phyloP scores from a whole-genome alignment of 2,888 invertebrate species.

The Epistrophella euchroma region DNA sequence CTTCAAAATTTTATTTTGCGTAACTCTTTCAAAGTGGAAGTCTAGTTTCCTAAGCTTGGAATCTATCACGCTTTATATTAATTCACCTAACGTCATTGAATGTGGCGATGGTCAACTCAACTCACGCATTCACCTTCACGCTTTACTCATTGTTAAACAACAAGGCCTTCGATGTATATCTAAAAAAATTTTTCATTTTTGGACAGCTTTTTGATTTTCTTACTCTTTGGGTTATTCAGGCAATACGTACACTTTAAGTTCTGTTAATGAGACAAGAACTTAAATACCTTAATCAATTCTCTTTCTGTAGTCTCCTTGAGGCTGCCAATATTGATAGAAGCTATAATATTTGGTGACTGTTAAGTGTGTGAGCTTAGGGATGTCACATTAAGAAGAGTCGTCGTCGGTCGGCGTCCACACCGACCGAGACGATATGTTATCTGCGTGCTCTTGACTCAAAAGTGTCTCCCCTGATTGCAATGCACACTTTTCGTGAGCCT shows the following conservation, averaged over 20 bases:
- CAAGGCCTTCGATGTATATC: neutral
- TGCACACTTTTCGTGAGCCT: constrained; percentile 43
- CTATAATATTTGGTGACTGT: constrained; percentile 32
- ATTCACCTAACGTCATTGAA: too few species aligned
- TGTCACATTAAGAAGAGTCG: constrained; percentile 33
- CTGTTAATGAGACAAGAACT: neutral
- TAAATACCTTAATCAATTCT: neutral
- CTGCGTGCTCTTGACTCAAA: constrained; percentile 28
- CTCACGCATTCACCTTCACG: too few species aligned
- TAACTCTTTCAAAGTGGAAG: too few species aligned
- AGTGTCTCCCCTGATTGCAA: constrained; percentile 64
- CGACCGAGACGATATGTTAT: constrained; percentile 45
- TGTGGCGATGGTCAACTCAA: too few species aligned
- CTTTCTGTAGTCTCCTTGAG: neutral
- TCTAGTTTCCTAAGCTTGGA: neutral
- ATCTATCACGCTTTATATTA: too few species aligned
- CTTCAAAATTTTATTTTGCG: too few species aligned
- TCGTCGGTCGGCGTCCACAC: constrained; percentile 2
- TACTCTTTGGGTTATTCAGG: neutral
- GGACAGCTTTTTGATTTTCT: neutral
- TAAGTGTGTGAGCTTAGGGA: constrained; percentile 11
- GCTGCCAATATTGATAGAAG: constrained; percentile 14
- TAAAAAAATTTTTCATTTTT: neutral
- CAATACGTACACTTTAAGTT: neutral
- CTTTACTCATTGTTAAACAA: too few species aligned